A percentile compares a stretch with the other conserved stretches of the same genome.
These are phyloP conservation scores for Pachyrhynchus sulphureomaculatus DNA, from an alignment of 1,140 invertebrate genomes.

Conservation along the genomic window DNA sequence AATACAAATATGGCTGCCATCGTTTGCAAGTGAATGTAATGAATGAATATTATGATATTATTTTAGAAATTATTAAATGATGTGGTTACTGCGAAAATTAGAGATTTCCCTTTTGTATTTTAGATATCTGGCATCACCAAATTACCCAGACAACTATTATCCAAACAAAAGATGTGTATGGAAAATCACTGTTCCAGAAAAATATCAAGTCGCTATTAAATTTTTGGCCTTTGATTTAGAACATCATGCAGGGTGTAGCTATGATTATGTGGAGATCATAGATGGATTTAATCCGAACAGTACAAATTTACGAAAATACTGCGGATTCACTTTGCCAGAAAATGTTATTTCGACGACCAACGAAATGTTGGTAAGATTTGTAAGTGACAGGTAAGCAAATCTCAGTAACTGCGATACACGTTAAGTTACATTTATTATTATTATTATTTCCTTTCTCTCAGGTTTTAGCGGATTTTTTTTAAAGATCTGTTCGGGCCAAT, in stretches of 20 bases:
- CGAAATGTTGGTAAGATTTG: slow-evolving; percentile 90
- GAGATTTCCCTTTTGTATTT: no score
- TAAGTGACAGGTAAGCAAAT: slow-evolving; percentile 89
- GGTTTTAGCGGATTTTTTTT: no score
- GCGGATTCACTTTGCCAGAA: slow-evolving; percentile 91
- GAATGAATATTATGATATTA: no score
- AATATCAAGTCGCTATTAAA: slow-evolving; percentile 78
- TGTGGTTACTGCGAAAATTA: no score
- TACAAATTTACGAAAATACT: slow-evolving; percentile 86
- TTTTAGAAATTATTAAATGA: slow-evolving; percentile 1
- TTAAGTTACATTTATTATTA: no score
- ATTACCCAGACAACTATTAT: slow-evolving; percentile 95
- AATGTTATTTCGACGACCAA: slow-evolving; percentile 85
- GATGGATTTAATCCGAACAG: slow-evolving; percentile 77
- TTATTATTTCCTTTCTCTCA: no score
- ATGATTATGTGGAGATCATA: slow-evolving; percentile 90
- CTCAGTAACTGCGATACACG: neutral
- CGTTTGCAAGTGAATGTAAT: no score
- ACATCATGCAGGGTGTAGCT: slow-evolving; percentile 96
- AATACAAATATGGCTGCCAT: no score
- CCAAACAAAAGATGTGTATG: slow-evolving; percentile 95
- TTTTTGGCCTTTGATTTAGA: slow-evolving; percentile 89
- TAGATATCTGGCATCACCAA: slow-evolving; percentile 89
- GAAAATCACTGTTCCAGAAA: slow-evolving; percentile 87
- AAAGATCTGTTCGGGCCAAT: no score